A percentile compares a stretch with the other conserved stretches of the same genome.
Evolutionary conservation across 2,888 invertebrate species (phyloP).

Genomic region (Tanytarsus gracilentus): DNA sequence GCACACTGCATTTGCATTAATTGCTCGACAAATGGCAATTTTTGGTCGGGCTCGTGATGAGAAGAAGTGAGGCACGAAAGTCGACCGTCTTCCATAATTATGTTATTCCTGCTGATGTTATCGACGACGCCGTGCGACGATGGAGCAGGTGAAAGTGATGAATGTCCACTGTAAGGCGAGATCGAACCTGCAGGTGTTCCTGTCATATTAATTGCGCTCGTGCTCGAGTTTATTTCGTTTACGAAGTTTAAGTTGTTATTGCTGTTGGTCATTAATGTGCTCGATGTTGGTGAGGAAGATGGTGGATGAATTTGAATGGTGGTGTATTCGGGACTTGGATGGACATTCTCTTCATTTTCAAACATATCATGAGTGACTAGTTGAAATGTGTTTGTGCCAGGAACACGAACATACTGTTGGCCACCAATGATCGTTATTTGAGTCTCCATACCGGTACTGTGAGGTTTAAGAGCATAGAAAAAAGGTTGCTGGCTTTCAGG

Average conservation of each 20-base stretch:
- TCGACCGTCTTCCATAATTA: conserved; percentile 27
- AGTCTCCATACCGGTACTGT: conserved; percentile 36
- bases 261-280: conserved; percentile 3
- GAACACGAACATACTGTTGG: conserved; percentile 52
- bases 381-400: conserved; percentile 54
- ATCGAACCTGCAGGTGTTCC: conserved; percentile 31
- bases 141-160: conserved; percentile 30
- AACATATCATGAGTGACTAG: conserved; percentile 50
- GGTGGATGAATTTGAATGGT: conserved; percentile 19
- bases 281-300: conserved; percentile 6
- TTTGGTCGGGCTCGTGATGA: conserved; percentile 1
- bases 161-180: conserved; percentile 32
- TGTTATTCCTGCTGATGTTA: conserved; percentile 24
- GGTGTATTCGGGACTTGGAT: conserved; percentile 37
- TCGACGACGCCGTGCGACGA: conserved; percentile 9
- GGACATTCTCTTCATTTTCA: conserved; percentile 54
- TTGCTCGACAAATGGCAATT: conserved; percentile 13
- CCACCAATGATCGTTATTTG: conserved; percentile 41
- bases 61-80: neutral
- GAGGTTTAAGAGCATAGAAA: conserved; percentile 40
- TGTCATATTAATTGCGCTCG: conserved; percentile 25
- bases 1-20: conserved; percentile 16
- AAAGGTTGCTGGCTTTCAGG: conserved; percentile 43
- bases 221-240: conserved; percentile 25
- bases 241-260: conserved; percentile 19